Conservation (phyloP, 2,888 invertebrate species). For the Alcis repandata region DNA sequence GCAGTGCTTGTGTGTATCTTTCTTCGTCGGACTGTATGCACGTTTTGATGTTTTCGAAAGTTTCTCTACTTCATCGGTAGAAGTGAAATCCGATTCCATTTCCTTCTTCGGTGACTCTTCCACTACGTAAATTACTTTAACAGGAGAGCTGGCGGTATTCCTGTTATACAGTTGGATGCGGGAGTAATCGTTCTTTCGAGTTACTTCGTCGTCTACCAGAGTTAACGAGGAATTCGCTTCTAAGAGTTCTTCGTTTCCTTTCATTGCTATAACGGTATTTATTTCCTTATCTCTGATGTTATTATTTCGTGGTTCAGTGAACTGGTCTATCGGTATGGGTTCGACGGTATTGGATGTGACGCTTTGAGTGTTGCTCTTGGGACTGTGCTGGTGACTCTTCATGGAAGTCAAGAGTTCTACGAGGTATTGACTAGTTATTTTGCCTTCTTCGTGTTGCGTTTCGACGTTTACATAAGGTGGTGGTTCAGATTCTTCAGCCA, state of each 20-base stretch:
- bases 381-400: slow-evolving; percentile 47
- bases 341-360: slow-evolving; percentile 49
- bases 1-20: slow-evolving; percentile 43
- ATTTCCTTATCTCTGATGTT: slow-evolving; percentile 61
- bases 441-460: slow-evolving; percentile 35
- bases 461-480: slow-evolving; percentile 19
- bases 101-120: slow-evolving; percentile 40
- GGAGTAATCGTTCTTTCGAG: slow-evolving; percentile 23
- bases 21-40: slow-evolving; percentile 57
- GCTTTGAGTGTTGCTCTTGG: slow-evolving; percentile 41
- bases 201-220: slow-evolving; percentile 67
- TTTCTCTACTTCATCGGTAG: slow-evolving; percentile 46
- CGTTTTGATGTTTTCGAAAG: slow-evolving; percentile 62
- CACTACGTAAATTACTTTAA: slow-evolving; percentile 56
- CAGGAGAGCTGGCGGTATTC: slow-evolving; percentile 43
- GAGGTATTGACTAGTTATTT: slow-evolving; percentile 41
- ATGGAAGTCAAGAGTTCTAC: slow-evolving; percentile 30
- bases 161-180: slow-evolving; percentile 7
- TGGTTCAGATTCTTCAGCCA: slow-evolving; percentile 6
- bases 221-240: slow-evolving; percentile 70
- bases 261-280: slow-evolving; percentile 75
- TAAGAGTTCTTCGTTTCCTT: slow-evolving; percentile 66
- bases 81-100: slow-evolving; percentile 52
- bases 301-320: slow-evolving; percentile 46
- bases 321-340: slow-evolving; percentile 54